Evolutionary conservation across 2,888 invertebrate genomes (phyloP).

Genomic region (Andrena minutula): DNA sequence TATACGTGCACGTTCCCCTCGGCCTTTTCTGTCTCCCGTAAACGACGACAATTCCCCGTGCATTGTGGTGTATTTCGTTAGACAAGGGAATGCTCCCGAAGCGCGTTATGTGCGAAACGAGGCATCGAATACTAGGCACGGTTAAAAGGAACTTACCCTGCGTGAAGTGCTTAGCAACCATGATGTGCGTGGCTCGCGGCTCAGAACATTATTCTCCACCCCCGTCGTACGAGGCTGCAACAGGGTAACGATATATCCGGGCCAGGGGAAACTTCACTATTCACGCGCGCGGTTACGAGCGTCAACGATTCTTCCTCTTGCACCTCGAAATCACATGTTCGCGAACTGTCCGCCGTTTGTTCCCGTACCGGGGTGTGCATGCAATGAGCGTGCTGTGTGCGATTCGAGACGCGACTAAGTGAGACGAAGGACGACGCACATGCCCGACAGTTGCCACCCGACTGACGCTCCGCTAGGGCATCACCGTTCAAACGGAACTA

Average conservation of each 20-base stretch:
- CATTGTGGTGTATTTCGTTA: constrained; percentile 17
- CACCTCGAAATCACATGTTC: constrained; percentile 79
- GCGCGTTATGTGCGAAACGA: not conserved
- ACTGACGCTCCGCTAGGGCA: constrained; percentile 75
- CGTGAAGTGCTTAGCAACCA: constrained; percentile 83
- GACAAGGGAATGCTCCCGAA: constrained; percentile 14
- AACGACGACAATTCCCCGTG: not conserved
- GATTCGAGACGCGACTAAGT: constrained; percentile 46
- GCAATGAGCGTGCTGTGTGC: constrained; percentile 46
- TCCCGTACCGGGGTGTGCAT: constrained; percentile 59
- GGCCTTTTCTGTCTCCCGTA: not conserved
- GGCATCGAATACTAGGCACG: constrained; percentile 15
- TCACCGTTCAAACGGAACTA: constrained; percentile 60
- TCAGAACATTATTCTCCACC: constrained; percentile 76
- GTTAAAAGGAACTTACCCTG: constrained; percentile 81
- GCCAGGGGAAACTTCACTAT: constrained; percentile 59
- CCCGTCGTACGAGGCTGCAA: constrained; percentile 58
- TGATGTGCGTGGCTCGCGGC: constrained; percentile 76
- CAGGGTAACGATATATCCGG: constrained; percentile 61
- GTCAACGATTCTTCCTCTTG: constrained; percentile 34
- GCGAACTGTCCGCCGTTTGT: constrained; percentile 57
- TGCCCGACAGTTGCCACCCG: constrained; percentile 83
- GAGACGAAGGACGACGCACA: constrained; percentile 62
- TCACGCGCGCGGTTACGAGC: constrained; percentile 54
- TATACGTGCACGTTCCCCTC: constrained; percentile 14